Base-by-base conservation (phyloP, 2,113 vertebrate genomes). In the Panurus biarmicus region DNA sequence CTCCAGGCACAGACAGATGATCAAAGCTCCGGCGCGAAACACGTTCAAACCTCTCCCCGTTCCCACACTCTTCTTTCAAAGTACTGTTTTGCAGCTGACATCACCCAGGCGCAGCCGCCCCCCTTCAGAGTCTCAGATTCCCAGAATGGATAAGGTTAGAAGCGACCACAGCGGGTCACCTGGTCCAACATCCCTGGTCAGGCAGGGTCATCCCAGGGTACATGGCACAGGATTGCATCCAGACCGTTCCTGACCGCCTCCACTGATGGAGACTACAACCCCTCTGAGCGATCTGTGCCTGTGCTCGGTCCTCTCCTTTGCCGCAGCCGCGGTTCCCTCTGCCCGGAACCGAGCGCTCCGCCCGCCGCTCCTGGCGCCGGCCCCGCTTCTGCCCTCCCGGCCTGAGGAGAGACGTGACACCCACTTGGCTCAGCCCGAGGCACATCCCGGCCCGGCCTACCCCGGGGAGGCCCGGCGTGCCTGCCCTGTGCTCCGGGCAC, bases 11-110 rank as follows among this genome's bases (percentile, higher is more conserved):
- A 67, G 60, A 77, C 61, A 92, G 70, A 28, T 47, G 84, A 91
- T 91, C 89, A 94, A 89, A 94, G 84, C 77, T 53, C 40, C 81
- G 21, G 48, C 87, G 74, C 44, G 69, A 87, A 87, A 87, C 91
- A 62, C 44, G 61, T 66, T 54, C 80, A 54, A 67, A 81, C 84
- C 24, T 87, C 93, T 89, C 92, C 77, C 87, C n/a, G 53, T 66
- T 91, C 92, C 94, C 87, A 94, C 65, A 91, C 61, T 18, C 61
- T 64, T 31, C 77, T 67, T 51, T 74, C 85, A 69, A 62, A 85
- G 66, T 3, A 5, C 38, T 44, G 0, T 28, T 28, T 71, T 11
- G 70, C 62, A 47, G 74, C 85, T 93, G 93, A 94, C 90, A 87
- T 79, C 85, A 91, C 53, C 61, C 24, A 19, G 33, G 60, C 40